phyloP scores from a whole-genome alignment of 2,797 vertebrate species.

The Malurus splendens region DNA sequence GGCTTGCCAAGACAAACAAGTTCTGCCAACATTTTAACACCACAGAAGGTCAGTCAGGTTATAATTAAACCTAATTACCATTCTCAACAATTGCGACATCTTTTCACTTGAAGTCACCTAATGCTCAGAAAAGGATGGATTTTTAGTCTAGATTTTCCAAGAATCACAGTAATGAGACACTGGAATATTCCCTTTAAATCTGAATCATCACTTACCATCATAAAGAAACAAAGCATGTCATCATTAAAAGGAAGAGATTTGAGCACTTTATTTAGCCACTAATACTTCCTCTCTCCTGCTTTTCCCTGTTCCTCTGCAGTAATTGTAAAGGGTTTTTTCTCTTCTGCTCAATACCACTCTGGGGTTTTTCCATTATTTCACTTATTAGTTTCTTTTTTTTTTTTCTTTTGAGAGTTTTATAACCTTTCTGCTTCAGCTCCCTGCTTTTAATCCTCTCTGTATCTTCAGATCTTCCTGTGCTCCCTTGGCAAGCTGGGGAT shows the following conservation, averaged over 20 bases:
- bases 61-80: slow-evolving; percentile 43
- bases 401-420: neutral
- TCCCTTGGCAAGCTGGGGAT: neutral
- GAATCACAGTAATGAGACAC: neutral
- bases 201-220: neutral
- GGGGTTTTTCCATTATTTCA: neutral
- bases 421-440: neutral
- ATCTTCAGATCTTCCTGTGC: neutral
- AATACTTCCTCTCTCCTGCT: neutral
- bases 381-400: neutral
- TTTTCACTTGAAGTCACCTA: neutral
- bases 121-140: neutral
- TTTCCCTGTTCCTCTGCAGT: neutral
- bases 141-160: neutral
- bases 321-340: neutral
- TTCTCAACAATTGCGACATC: slow-evolving; percentile 2
- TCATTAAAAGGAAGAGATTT: neutral
- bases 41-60: slow-evolving; percentile 41
- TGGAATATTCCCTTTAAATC: neutral
- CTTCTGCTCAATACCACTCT: neutral
- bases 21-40: slow-evolving; percentile 41
- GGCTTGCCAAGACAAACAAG: slow-evolving; percentile 46
- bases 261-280: neutral
- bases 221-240: neutral
- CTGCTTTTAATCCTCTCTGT: neutral